Percentiles rank a stretch among this genome's conserved stretches.
Conservation (phyloP, 2,113 vertebrate species). For the Alethe diademata region DNA sequence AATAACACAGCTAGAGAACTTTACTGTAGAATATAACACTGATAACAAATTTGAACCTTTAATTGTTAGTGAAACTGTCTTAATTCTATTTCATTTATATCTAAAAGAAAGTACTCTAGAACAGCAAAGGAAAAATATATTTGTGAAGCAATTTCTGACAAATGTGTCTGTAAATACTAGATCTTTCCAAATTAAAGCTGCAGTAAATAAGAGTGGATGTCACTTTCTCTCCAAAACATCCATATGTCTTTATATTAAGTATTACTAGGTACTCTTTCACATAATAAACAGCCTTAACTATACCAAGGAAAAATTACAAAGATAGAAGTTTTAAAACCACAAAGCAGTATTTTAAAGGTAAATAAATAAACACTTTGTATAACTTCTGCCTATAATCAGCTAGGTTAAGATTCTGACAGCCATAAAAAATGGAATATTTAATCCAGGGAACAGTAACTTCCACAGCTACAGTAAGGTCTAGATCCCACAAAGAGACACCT, state of each 20-base stretch:
- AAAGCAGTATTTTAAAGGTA: background rate
- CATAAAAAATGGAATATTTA: background rate
- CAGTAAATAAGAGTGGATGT: background rate
- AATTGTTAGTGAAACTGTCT: background rate
- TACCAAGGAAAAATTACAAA: background rate
- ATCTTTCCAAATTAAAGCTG: background rate
- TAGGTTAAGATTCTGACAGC: background rate
- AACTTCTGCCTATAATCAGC: background rate
- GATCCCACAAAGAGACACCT: background rate
- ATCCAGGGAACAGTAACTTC: background rate
- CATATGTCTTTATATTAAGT: background rate
- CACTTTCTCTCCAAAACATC: background rate
- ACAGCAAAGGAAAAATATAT: background rate
- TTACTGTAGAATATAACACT: background rate
- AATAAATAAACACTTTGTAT: background rate
- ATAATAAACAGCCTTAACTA: background rate
- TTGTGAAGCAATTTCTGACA: background rate
- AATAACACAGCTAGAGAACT: background rate
- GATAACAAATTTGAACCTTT: background rate
- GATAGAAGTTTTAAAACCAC: background rate
- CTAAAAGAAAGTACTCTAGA: background rate
- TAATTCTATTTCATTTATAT: background rate
- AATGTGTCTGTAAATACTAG: background rate
- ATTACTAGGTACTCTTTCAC: background rate
- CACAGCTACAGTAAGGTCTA: background rate